Conservation (phyloP, 2,113 vertebrate genomes). For the Dasyurus viverrinus region DNA sequence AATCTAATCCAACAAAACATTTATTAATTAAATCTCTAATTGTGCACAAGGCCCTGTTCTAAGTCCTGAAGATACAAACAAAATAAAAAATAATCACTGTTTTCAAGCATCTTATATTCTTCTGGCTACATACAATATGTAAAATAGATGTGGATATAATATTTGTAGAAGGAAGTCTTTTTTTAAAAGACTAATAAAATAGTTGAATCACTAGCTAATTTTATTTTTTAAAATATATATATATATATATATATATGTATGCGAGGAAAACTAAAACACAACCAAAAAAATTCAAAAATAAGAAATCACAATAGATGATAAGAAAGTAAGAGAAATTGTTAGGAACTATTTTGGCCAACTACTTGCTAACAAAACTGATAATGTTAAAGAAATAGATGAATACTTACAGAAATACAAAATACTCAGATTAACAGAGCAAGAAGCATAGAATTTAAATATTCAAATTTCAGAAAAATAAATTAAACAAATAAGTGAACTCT, state of each 20-base stretch:
- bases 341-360: neutral
- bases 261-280: neutral
- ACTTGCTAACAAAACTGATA: neutral
- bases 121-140: too few relatives aligned
- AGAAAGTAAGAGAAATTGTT: neutral
- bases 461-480: neutral
- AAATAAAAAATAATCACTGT: too few relatives aligned
- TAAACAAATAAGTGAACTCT: neutral
- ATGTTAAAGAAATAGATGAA: neutral
- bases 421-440: neutral
- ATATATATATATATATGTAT: too few relatives aligned
- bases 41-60: too few relatives aligned
- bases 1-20: too few relatives aligned
- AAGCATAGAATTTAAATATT: neutral
- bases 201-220: neutral
- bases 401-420: neutral
- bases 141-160: neutral
- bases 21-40: too few relatives aligned
- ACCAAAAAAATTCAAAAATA: neutral
- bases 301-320: neutral
- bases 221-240: neutral
- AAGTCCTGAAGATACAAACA: too few relatives aligned
- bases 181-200: neutral
- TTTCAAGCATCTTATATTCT: too few relatives aligned
- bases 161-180: neutral